Conservation (phyloP, 2,797 vertebrate species). For the Odontamblyopus lacepedii region DNA sequence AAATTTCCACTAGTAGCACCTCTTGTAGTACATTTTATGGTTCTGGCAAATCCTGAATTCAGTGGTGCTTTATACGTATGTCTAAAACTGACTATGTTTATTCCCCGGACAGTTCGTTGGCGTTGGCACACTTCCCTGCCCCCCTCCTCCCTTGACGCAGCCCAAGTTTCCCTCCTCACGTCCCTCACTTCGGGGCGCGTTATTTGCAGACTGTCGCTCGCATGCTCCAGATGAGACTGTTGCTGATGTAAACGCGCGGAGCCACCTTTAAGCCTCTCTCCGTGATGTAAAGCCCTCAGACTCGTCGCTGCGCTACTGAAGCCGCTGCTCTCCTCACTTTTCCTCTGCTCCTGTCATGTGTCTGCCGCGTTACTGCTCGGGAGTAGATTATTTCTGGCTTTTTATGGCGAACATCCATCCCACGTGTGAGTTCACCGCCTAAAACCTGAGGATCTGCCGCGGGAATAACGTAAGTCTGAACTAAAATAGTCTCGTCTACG, state of each 20-base stretch:
- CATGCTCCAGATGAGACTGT: constrained; percentile 6
- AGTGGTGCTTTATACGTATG: not conserved
- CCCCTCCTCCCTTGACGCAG: constrained; percentile 9
- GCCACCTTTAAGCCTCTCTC: constrained; percentile 57
- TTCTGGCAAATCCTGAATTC: no score
- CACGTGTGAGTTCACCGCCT: constrained; percentile 27
- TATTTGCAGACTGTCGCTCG: not conserved
- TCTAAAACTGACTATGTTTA: not conserved
- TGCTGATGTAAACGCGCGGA: constrained; percentile 30
- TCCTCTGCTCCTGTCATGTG: constrained; percentile 25
- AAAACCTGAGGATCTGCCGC: constrained; percentile 27
- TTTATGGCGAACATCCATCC: constrained; percentile 21
- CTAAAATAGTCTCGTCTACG: constrained; percentile 16
- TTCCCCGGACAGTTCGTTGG: constrained; percentile 7
- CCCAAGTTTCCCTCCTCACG: constrained; percentile 27
- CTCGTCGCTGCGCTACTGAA: constrained; percentile 41
- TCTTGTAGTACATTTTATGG: no score
- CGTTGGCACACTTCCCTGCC: constrained; percentile 7
- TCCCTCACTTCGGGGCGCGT: not conserved
- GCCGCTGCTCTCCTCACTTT: constrained; percentile 55
- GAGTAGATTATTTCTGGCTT: constrained; percentile 42
- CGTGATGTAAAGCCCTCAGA: constrained; percentile 59
- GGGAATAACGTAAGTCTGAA: constrained; percentile 64
- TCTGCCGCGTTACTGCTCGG: constrained; percentile 28
- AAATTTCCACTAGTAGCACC: no score